Conservation (phyloP, 2,113 vertebrate genomes). For the Osmerus mordax region DNA sequence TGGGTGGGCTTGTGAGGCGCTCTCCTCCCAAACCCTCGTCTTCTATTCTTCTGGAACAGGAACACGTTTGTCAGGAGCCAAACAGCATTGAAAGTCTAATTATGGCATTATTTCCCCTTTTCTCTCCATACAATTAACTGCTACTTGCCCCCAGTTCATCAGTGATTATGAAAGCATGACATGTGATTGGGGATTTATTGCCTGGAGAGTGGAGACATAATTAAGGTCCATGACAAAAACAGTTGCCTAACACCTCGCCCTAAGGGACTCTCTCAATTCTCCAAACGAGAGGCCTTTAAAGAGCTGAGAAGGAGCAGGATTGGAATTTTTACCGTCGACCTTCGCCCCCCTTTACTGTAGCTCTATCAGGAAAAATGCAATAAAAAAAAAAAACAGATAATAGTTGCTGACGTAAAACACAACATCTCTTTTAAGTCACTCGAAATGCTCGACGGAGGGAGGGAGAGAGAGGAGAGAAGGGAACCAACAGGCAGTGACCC, state of each 20-base stretch:
- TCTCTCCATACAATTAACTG: conserved; percentile 29
- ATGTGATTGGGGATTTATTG: conserved; percentile 30
- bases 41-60: not conserved
- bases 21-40: not conserved
- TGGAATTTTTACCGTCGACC: too few relatives aligned
- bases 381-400: too few relatives aligned
- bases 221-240: conserved; percentile 21
- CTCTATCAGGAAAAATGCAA: too few relatives aligned
- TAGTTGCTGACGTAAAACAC: too few relatives aligned
- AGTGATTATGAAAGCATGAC: conserved; percentile 22
- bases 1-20: too few relatives aligned
- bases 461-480: not conserved
- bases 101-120: conserved; percentile 28
- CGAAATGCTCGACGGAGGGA: too few relatives aligned
- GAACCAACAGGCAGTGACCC: not conserved
- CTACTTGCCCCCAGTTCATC: conserved; percentile 36
- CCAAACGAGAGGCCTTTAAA: too few relatives aligned
- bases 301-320: too few relatives aligned
- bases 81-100: conserved; percentile 38
- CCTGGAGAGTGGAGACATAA: conserved; percentile 30
- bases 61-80: conserved; percentile 38
- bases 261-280: too few relatives aligned
- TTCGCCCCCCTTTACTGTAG: too few relatives aligned
- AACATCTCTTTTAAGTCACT: too few relatives aligned
- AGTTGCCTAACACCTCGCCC: not conserved